Evolutionary conservation across 2,797 vertebrate species (phyloP), one percentile per base, ranked within the genome.

Genomic region (Sebastes nivosus): DNA sequence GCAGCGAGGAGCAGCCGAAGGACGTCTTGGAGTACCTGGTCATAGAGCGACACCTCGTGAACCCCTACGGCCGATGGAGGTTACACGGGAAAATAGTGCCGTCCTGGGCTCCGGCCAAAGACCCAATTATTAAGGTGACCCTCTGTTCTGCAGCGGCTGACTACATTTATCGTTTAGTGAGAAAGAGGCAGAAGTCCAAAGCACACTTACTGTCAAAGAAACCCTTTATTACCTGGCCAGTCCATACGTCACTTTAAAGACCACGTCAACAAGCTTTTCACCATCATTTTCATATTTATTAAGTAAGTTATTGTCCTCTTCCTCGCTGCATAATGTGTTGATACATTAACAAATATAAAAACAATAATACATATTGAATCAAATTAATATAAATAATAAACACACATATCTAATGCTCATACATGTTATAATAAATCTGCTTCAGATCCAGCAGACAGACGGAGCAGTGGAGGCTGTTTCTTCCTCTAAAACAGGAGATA

Each of bases 71-170:
- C 12, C 52, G 76, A 0, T 99, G 98, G 98, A 96, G 98, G 89
- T 87, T 99, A 82, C 98, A 99, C 0, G 97, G 95, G 36, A 99
- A 99, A 90, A 98, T 99, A 0, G 88, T 99, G 9, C 98, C 98
- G 0, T 83, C 94, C 1, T 99, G 98, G 98, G 97, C 97, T 8
- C 98, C 98, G 0, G 95, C 97, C 3, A 99, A 98, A 92, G 97
- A 97, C 2, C 96, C 98, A 0, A 88, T 98, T 59, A 27, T 96
- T 6, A 98, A 97, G 98, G 98, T 99, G 92, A 93, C 3, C 12
- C 6, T 59, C 4, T 6, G 42, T 52, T 24, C 68, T 36, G 18
- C 66, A 46, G 57, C 2, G 2, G 4, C 67, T 61, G 34, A 52
- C 30, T 22, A 34, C 50, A 18, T 71, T 34, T 54, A 46, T 78